Percentiles rank a stretch among this genome's conserved stretches.
These are phyloP conservation scores for Chunga burmeisteri DNA, from an alignment of 2,113 vertebrate species.

Conservation along the genomic window DNA sequence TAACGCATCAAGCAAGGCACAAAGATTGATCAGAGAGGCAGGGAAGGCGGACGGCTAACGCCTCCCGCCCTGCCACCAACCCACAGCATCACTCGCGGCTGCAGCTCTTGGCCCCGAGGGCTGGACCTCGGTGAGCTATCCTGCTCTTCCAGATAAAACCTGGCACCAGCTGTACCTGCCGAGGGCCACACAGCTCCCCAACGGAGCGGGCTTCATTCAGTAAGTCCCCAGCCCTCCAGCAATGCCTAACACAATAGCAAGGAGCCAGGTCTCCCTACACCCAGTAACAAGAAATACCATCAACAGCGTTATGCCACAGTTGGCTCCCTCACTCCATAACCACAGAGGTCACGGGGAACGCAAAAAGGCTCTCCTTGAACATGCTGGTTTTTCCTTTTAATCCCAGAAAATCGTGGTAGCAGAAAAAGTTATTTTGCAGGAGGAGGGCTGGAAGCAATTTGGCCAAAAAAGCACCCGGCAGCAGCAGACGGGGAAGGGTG, in stretches of 20 bases:
- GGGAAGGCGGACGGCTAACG: too few species aligned
- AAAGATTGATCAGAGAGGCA: not conserved
- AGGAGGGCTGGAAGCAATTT: not conserved
- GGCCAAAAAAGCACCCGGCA: not conserved
- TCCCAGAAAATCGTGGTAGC: rapidly evolving
- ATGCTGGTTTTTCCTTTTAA: not conserved
- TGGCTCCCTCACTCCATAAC: not conserved
- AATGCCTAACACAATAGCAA: rapidly evolving
- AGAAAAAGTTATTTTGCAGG: not conserved
- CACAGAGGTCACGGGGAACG: not conserved
- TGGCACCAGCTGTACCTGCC: not conserved
- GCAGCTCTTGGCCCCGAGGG: not conserved
- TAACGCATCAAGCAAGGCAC: not conserved
- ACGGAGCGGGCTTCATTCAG: rapidly evolving
- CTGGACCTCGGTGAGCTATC: not conserved
- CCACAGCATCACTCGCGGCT: not conserved
- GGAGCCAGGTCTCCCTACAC: not conserved
- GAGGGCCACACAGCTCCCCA: not conserved
- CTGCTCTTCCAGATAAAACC: not conserved
- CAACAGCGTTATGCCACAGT: not conserved
- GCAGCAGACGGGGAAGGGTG: not conserved
- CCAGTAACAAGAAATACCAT: rapidly evolving
- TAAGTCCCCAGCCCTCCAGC: not conserved
- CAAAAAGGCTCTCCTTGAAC: not conserved
- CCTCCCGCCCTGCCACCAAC: not conserved